Evolutionary conservation across 92 coral and sea anemone genomes (phyloP).

Genomic region (Plumapathes pennacea): DNA sequence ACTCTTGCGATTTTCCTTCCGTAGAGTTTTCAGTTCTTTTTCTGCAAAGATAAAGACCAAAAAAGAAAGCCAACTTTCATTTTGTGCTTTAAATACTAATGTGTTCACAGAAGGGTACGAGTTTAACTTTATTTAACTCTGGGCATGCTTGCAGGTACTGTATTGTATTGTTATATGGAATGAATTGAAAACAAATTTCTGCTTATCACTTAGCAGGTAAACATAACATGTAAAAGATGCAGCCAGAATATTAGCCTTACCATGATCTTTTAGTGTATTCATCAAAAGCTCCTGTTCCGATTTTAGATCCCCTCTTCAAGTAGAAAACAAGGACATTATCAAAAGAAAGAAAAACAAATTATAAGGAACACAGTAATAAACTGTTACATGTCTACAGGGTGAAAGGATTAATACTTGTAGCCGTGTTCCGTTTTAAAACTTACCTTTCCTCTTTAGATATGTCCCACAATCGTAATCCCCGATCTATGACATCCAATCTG

Average conservation of each 20-base stretch:
- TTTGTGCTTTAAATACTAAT: constrained; percentile 9
- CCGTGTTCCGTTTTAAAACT: too few species aligned
- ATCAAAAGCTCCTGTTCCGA: too few species aligned
- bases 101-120: neutral
- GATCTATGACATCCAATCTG: constrained; percentile 72
- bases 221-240: too few species aligned
- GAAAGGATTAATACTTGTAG: too few species aligned
- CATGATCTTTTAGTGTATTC: too few species aligned
- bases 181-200: too few species aligned
- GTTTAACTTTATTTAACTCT: neutral
- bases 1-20: constrained; percentile 73
- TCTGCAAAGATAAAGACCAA: constrained; percentile 29
- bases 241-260: too few species aligned
- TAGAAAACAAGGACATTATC: too few species aligned
- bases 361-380: neutral
- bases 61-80: too few species aligned
- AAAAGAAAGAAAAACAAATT: neutral
- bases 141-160: neutral
- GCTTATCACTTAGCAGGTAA: too few species aligned
- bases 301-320: too few species aligned
- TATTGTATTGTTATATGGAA: too few species aligned
- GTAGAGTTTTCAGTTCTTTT: constrained; percentile 48
- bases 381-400: neutral
- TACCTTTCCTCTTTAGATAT: constrained; percentile 75
- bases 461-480: constrained; percentile 57